These are phyloP conservation scores for Ariopsis seemanni DNA, from an alignment of 2,113 vertebrate species.

Conservation along the genomic window DNA sequence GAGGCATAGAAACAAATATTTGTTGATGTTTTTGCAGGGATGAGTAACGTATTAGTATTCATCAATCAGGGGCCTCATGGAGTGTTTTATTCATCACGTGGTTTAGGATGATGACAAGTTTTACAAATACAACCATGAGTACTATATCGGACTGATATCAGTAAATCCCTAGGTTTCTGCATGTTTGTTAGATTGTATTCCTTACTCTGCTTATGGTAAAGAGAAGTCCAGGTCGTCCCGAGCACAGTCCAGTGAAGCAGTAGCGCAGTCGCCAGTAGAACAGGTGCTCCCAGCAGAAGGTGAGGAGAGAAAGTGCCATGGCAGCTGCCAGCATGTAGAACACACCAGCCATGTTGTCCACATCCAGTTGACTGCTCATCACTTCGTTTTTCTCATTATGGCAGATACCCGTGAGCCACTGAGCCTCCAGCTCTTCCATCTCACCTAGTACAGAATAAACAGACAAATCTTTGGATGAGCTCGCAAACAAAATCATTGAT, in stretches of 20 bases:
- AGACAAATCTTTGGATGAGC: neutral
- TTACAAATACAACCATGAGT: neutral
- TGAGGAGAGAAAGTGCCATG: slow-evolving; percentile 94
- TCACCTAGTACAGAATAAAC: slow-evolving; percentile 76
- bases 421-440: slow-evolving; percentile 96
- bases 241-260: slow-evolving; percentile 95
- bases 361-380: slow-evolving; percentile 97
- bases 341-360: slow-evolving; percentile 98
- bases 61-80: neutral
- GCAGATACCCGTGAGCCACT: slow-evolving; percentile 97
- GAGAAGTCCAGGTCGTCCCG: slow-evolving; percentile 85
- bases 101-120: neutral
- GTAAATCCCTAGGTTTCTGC: neutral
- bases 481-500: slow-evolving; percentile 52
- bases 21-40: neutral
- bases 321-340: slow-evolving; percentile 98
- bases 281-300: slow-evolving; percentile 93
- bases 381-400: slow-evolving; percentile 98
- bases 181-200: slow-evolving; percentile 27
- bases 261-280: slow-evolving; percentile 98
- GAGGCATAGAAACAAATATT: slow-evolving; percentile 4
- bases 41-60: neutral
- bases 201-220: slow-evolving; percentile 98
- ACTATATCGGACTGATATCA: neutral
- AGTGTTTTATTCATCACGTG: neutral